Base-by-base conservation (phyloP, 1,140 invertebrate genomes). In the Drosophila kurseongensis region DNA sequence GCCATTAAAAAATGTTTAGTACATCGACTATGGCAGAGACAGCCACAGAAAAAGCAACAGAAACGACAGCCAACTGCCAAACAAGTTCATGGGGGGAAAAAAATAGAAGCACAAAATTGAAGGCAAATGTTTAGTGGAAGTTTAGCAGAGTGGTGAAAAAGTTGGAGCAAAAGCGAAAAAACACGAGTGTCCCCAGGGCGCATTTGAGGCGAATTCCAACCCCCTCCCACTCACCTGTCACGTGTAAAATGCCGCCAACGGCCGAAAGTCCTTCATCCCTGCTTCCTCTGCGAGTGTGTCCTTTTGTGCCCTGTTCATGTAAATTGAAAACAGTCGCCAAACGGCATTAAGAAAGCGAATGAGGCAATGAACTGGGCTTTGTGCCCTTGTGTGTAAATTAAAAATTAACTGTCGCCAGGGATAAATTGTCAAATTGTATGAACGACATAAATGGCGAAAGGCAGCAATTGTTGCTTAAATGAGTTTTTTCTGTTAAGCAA, bases 271-370 rank as follows among this genome's bases (percentile, higher is more conserved):
- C 35, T 36, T 58, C 23, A 42, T 23, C 16, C 36, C 42, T 29
- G 40, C 40, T 13, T 44, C 18, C 18, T 12, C 42, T 48, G 27
- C 29, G 29, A 32, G 29, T 58, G 16, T 60, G 63, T 69, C 69
- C 62, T 69, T 83, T 75, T 79, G 80, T 74, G 78, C 55, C 58
- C 59, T 57, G 71, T 63, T 57, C 69, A 82, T 86, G 83, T 59
- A 86, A 88, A 86, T 86, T 86, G 83, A 86, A 86, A 86, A 82
- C 75, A 81, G 75, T 76, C 81, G 32, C 83, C 73, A 76, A 88
- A 88, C 85, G 69, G 75, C 79, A 82, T 88, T 78, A 82, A 88
- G 83, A 78, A 75, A 65, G 61, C 45, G 73, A 76, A 76, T 51
- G 62, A 60, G 75, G 60, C 80, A 81, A 78, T 77, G 71, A 78